Conservation (phyloP, 2,888 invertebrate genomes). For the Clitarchus hookeri region DNA sequence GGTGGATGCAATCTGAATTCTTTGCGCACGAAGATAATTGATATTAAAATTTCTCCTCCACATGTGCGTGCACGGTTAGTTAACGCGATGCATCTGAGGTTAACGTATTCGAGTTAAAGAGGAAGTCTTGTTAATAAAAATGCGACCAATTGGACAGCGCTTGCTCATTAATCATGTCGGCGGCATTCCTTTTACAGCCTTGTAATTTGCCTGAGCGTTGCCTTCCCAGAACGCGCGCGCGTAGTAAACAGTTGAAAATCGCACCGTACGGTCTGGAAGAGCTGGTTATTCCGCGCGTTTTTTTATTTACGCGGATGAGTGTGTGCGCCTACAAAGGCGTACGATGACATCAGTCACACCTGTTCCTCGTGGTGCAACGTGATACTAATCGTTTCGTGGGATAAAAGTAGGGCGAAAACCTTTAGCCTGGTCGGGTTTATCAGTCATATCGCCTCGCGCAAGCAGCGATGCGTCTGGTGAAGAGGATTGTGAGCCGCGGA, state of each 20-base stretch:
- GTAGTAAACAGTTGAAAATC: too few relatives aligned
- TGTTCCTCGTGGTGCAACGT: not conserved
- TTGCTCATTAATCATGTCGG: not conserved
- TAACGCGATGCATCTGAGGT: not conserved
- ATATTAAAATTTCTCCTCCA: too few relatives aligned
- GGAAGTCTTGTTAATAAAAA: not conserved
- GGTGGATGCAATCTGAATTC: too few relatives aligned
- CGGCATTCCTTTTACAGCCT: not conserved
- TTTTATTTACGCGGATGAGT: too few relatives aligned
- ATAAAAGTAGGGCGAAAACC: not conserved
- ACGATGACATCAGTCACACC: constrained; percentile 7
- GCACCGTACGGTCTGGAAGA: not conserved
- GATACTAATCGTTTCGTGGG: not conserved
- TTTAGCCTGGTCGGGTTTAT: not conserved
- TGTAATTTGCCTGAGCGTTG: not conserved
- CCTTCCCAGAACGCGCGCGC: not conserved
- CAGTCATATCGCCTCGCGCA: not conserved
- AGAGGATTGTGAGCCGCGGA: not conserved
- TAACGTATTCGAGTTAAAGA: not conserved
- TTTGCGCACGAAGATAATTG: too few relatives aligned
- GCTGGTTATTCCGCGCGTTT: too few relatives aligned
- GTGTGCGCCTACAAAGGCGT: not conserved
- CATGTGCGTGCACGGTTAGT: too few relatives aligned
- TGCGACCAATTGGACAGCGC: not conserved
- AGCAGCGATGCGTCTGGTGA: not conserved